phyloP scores from a whole-genome alignment of 2,888 invertebrate genomes.

The Netelia virgata region DNA sequence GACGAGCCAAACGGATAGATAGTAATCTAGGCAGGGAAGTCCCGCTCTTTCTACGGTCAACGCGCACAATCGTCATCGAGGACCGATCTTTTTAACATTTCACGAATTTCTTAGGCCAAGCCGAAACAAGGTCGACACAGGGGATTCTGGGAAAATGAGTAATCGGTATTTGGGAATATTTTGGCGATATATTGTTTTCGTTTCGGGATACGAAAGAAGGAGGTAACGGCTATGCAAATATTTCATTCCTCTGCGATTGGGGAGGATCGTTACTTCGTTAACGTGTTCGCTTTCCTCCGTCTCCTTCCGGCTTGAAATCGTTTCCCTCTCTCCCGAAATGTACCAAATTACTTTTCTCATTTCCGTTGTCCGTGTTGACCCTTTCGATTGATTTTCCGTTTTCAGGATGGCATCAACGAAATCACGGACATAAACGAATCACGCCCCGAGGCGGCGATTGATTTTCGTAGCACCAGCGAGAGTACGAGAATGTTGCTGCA shows the following conservation, averaged over 20 bases:
- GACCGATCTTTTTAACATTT: too few relatives aligned
- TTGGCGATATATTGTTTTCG: too few relatives aligned
- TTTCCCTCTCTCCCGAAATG: constrained; percentile 28
- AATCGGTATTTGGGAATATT: too few relatives aligned
- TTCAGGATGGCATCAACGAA: constrained; percentile 59
- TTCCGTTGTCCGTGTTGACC: neutral
- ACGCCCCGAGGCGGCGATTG: constrained; percentile 42
- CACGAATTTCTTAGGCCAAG: too few relatives aligned
- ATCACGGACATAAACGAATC: constrained; percentile 54
- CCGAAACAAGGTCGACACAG: too few relatives aligned
- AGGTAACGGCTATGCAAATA: too few relatives aligned
- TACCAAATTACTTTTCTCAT: neutral
- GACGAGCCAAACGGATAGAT: constrained; percentile 1
- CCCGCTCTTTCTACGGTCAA: constrained; percentile 5
- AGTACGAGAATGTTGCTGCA: constrained; percentile 50
- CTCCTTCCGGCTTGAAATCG: constrained; percentile 61
- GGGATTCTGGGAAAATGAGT: too few relatives aligned
- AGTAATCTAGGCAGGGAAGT: constrained; percentile 41
- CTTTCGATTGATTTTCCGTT: constrained; percentile 10
- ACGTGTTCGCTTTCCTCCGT: constrained; percentile 54
- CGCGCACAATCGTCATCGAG: too few relatives aligned
- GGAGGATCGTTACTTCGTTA: constrained; percentile 46
- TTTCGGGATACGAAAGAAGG: too few relatives aligned
- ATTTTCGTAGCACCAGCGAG: constrained; percentile 38
- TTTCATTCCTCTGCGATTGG: too few relatives aligned